These are phyloP conservation scores for Drosophila elegans DNA, from an alignment of 1,140 invertebrate species.

Conservation along the genomic window DNA sequence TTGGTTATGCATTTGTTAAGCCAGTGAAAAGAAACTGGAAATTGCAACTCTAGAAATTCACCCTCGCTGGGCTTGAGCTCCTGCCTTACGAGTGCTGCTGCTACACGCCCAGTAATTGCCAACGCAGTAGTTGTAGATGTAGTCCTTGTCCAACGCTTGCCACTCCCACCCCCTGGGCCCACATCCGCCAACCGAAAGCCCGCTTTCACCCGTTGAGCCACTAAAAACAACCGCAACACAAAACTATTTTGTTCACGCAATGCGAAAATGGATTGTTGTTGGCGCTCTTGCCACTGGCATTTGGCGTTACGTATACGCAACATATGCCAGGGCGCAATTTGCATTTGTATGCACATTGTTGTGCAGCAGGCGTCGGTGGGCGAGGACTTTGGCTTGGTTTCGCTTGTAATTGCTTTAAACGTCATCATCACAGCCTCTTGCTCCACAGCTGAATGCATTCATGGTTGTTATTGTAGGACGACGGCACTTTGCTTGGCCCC, in stretches of 20 bases:
- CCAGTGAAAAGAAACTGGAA: constrained; percentile 54
- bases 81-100: constrained; percentile 45
- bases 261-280: constrained; percentile 72
- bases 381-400: constrained; percentile 46
- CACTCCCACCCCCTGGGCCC: background rate
- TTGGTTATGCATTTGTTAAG: constrained; percentile 66
- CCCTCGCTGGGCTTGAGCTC: constrained; percentile 6
- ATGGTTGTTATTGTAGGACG: constrained; percentile 39
- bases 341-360: constrained; percentile 81
- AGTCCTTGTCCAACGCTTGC: constrained; percentile 43
- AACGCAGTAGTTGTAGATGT: constrained; percentile 48
- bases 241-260: constrained; percentile 82
- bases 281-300: constrained; percentile 60
- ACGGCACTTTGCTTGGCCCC: constrained; percentile 18
- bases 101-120: constrained; percentile 70
- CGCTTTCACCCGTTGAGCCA: constrained; percentile 40
- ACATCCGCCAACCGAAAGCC: constrained; percentile 13
- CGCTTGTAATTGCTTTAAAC: constrained; percentile 75
- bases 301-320: constrained; percentile 78
- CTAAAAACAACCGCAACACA: constrained; percentile 80
- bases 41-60: constrained; percentile 49
- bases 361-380: constrained; percentile 37
- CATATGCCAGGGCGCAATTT: constrained; percentile 73
- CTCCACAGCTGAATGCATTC: constrained; percentile 27
- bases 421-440: constrained; percentile 65